phyloP scores from a whole-genome alignment of 2,888 invertebrate genomes.

The Nebria salina region DNA sequence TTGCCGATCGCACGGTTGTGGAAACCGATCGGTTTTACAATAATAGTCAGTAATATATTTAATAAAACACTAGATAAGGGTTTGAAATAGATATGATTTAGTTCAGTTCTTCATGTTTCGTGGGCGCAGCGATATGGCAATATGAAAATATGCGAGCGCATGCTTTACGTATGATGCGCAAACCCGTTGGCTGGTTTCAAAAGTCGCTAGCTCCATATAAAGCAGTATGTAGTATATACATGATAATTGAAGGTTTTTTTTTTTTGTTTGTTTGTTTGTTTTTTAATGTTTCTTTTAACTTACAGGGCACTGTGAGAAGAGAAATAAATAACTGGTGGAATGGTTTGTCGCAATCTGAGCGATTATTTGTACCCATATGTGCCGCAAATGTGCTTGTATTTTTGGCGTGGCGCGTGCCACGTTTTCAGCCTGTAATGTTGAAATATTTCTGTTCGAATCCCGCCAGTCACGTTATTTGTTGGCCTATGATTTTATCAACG shows the following conservation, averaged over 20 bases:
- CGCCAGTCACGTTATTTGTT: slow-evolving; percentile 76
- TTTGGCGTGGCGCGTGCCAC: slow-evolving; percentile 81
- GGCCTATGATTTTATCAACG: slow-evolving; percentile 92
- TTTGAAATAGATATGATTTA: slow-evolving; percentile 50
- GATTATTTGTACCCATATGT: slow-evolving; percentile 82
- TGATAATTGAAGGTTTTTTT: neutral
- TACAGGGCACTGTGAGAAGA: slow-evolving; percentile 58
- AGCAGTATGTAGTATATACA: slow-evolving; percentile 8
- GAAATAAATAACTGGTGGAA: slow-evolving; percentile 75
- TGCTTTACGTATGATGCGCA: slow-evolving; percentile 66
- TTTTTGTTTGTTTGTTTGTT: neutral
- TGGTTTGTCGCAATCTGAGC: slow-evolving; percentile 75
- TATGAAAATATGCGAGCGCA: slow-evolving; percentile 78
- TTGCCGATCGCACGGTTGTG: slow-evolving; percentile 64
- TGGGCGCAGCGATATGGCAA: slow-evolving; percentile 85
- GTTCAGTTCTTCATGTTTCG: slow-evolving; percentile 71
- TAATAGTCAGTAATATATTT: slow-evolving; percentile 66
- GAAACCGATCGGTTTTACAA: slow-evolving; percentile 73
- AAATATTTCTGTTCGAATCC: slow-evolving; percentile 89
- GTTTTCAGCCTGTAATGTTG: slow-evolving; percentile 77
- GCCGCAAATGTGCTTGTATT: slow-evolving; percentile 82
- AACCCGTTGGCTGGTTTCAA: slow-evolving; percentile 67
- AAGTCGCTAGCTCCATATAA: slow-evolving; percentile 49
- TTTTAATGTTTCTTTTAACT: slow-evolving; percentile 41
- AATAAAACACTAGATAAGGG: slow-evolving; percentile 37